These are phyloP conservation scores for Diabrotica virgifera DNA, from an alignment of 1,140 invertebrate genomes.

Conservation along the genomic window DNA sequence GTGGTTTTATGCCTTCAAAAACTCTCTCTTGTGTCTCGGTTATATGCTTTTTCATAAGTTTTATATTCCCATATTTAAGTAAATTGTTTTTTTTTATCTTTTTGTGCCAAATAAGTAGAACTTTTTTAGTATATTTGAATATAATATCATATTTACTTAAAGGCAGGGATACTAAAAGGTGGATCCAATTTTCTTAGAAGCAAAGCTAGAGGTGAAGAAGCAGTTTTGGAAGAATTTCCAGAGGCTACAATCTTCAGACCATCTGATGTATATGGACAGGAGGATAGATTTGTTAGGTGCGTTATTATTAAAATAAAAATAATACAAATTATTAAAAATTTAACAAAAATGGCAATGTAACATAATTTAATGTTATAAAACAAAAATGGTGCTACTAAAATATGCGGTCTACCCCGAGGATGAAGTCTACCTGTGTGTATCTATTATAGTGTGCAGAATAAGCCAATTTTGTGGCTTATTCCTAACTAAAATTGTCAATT, in stretches of 20 bases:
- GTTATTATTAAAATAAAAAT: slow-evolving; percentile 1
- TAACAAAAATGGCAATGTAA: too few species aligned
- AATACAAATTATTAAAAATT: background rate
- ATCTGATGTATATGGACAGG: slow-evolving; percentile 83
- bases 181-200: slow-evolving; percentile 50
- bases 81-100: background rate
- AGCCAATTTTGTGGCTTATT: too few species aligned
- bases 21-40: too few species aligned
- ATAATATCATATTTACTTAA: slow-evolving; percentile 5
- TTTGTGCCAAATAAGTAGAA: background rate
- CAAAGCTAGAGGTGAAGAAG: slow-evolving; percentile 80
- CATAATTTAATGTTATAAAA: too few species aligned
- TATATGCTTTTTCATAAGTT: background rate
- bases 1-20: too few species aligned
- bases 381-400: too few species aligned
- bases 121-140: background rate
- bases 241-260: slow-evolving; percentile 92
- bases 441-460: too few species aligned
- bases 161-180: slow-evolving; percentile 35
- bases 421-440: too few species aligned
- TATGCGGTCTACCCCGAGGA: too few species aligned
- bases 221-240: slow-evolving; percentile 91
- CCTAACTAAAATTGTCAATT: too few species aligned
- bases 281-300: slow-evolving; percentile 81
- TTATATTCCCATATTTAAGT: background rate